Percentiles rank a stretch among this genome's conserved stretches.
Conservation (phyloP, 2,797 vertebrate genomes). For the Philypnodon macrostomus region DNA sequence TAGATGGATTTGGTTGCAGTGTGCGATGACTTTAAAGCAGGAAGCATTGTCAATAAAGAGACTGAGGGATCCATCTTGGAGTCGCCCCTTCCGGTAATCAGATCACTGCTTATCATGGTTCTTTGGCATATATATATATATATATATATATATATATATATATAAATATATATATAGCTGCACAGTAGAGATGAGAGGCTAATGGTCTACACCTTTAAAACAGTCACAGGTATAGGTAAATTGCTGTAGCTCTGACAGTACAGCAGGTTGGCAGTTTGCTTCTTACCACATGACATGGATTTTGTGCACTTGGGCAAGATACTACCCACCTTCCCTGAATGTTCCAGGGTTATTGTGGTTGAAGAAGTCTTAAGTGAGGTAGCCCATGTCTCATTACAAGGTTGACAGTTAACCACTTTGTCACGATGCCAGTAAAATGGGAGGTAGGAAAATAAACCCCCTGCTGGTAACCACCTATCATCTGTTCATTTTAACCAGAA, state of each 20-base stretch:
- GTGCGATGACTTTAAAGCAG: conserved; percentile 34
- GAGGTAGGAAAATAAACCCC: too few relatives aligned
- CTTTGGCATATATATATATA: conserved; percentile 22
- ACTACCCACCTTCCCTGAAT: too few relatives aligned
- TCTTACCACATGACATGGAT: too few relatives aligned
- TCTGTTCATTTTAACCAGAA: too few relatives aligned
- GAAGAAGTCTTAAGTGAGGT: too few relatives aligned
- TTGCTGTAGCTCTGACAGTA: neutral
- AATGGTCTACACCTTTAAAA: neutral
- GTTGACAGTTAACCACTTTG: too few relatives aligned
- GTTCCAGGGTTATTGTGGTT: too few relatives aligned
- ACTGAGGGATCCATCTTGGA: conserved; percentile 40
- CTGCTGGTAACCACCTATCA: too few relatives aligned
- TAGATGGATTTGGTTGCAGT: conserved; percentile 18
- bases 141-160: conserved; percentile 15
- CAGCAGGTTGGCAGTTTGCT: too few relatives aligned
- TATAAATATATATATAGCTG: conserved; percentile 9
- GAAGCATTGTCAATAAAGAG: conserved; percentile 42
- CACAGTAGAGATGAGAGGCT: neutral
- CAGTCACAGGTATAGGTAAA: neutral
- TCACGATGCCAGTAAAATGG: too few relatives aligned
- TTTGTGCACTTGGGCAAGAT: too few relatives aligned
- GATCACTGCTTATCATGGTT: conserved; percentile 35
- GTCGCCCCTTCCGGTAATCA: conserved; percentile 46
- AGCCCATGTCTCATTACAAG: too few relatives aligned